Conservation (phyloP, 1,140 invertebrate species). For the Bombus soroeensis region DNA sequence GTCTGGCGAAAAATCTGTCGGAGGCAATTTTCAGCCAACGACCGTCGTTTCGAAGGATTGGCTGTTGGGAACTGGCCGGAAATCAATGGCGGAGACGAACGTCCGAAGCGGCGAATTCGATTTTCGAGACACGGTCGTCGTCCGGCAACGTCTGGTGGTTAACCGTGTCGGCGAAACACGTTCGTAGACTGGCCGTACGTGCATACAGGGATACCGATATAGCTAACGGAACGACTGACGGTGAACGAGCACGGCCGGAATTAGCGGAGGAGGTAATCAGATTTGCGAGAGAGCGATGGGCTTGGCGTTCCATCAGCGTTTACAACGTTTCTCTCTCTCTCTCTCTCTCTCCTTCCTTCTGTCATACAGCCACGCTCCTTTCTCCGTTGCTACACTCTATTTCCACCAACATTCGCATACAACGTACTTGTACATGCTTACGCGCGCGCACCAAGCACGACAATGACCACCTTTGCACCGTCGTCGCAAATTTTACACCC, state of each 20-base stretch:
- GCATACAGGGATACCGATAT: neutral
- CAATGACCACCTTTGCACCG: slow-evolving; percentile 23
- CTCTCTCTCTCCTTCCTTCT: slow-evolving; percentile 29
- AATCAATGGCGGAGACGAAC: slow-evolving; percentile 59
- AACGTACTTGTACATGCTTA: neutral
- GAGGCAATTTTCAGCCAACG: slow-evolving; percentile 44
- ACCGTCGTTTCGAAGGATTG: neutral
- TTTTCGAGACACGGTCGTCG: slow-evolving; percentile 51
- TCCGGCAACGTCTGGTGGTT: slow-evolving; percentile 37
- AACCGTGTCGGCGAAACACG: slow-evolving; percentile 9
- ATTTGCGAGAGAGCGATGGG: slow-evolving; percentile 65
- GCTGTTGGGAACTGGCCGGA: slow-evolving; percentile 2
- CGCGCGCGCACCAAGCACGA: neutral
- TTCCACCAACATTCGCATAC: neutral
- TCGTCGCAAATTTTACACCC: slow-evolving; percentile 23
- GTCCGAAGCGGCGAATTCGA: slow-evolving; percentile 50
- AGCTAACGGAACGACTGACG: slow-evolving; percentile 2
- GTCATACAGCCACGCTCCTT: neutral
- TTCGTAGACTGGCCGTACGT: neutral
- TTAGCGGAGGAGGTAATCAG: slow-evolving; percentile 54
- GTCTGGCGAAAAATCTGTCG: slow-evolving; percentile 15
- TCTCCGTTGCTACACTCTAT: too few relatives aligned
- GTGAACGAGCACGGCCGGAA: slow-evolving; percentile 35
- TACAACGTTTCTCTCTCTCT: slow-evolving; percentile 43
- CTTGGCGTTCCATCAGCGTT: slow-evolving; percentile 60